Evolutionary conservation across 2,113 vertebrate genomes (phyloP).

Genomic region (Harpagus bidentatus): DNA sequence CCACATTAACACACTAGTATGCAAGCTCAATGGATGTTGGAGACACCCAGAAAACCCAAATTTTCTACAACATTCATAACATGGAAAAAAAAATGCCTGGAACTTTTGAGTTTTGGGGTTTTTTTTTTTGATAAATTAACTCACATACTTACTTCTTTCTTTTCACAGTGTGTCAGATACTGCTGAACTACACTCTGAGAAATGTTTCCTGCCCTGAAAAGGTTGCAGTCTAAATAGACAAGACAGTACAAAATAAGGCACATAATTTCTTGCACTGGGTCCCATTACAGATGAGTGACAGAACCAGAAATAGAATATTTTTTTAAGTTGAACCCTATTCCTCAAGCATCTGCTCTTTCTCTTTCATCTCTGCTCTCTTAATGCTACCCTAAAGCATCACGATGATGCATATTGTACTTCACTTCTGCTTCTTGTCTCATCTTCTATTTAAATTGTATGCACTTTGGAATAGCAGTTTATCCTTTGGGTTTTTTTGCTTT

Average conservation of each 20-base stretch:
- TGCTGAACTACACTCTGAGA: not conserved
- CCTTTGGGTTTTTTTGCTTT: not conserved
- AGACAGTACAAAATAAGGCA: not conserved
- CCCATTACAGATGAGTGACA: not conserved
- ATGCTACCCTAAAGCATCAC: not conserved
- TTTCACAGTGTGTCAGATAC: not conserved
- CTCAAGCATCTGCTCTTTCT: not conserved
- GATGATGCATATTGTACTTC: not conserved
- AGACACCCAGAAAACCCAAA: accelerated
- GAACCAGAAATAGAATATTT: not conserved
- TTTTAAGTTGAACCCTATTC: not conserved
- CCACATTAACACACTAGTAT: accelerated
- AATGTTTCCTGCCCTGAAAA: not conserved
- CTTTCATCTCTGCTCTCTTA: not conserved
- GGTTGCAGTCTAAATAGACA: not conserved
- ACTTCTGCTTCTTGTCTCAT: not conserved
- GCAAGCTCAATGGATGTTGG: not conserved
- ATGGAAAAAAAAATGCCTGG: not conserved
- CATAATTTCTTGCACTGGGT: not conserved
- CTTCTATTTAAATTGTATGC: not conserved
- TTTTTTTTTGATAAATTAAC: not conserved
- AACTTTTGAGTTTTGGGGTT: accelerated
- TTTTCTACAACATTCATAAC: not conserved
- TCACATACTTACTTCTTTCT: not conserved
- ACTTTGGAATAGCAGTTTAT: not conserved